A percentile compares a stretch with the other conserved stretches of the same genome.
Conservation (phyloP, 2,888 invertebrate species). For the Stenodema calcarata region DNA sequence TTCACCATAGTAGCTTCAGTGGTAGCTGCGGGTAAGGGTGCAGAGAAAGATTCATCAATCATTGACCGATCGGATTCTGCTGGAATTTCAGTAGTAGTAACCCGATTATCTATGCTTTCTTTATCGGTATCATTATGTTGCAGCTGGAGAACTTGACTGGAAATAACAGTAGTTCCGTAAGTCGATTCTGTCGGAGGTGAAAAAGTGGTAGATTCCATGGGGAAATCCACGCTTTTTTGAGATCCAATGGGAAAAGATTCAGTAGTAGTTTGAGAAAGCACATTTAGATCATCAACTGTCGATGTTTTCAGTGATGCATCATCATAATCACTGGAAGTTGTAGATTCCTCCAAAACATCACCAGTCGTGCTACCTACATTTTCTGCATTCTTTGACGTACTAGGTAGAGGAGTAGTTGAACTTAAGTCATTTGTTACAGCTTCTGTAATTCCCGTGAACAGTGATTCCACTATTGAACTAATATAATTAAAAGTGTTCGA, state of each 20-base stretch:
- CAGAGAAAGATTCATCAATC: conserved; percentile 26
- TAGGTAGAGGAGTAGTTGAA: background rate
- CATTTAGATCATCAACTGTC: background rate
- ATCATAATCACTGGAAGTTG: background rate
- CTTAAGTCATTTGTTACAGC: background rate
- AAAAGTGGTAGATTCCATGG: background rate
- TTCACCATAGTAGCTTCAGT: conserved; percentile 2
- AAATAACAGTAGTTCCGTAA: conserved; percentile 9
- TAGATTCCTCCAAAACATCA: background rate
- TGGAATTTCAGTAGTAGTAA: background rate
- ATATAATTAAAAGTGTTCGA: background rate
- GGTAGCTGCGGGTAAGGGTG: conserved; percentile 32
- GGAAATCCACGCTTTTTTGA: background rate
- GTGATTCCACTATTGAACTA: background rate
- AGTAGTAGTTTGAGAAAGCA: background rate
- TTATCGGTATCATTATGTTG: background rate
- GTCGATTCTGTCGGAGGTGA: background rate
- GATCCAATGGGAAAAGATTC: background rate
- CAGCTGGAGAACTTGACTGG: background rate
- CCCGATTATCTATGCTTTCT: background rate
- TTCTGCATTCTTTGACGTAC: background rate
- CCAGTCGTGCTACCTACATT: background rate
- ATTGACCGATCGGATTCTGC: background rate
- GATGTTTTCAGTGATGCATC: background rate
- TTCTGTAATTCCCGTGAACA: background rate